Conservation (phyloP, 2,888 invertebrate species). For the Dorcus hopei region DNA sequence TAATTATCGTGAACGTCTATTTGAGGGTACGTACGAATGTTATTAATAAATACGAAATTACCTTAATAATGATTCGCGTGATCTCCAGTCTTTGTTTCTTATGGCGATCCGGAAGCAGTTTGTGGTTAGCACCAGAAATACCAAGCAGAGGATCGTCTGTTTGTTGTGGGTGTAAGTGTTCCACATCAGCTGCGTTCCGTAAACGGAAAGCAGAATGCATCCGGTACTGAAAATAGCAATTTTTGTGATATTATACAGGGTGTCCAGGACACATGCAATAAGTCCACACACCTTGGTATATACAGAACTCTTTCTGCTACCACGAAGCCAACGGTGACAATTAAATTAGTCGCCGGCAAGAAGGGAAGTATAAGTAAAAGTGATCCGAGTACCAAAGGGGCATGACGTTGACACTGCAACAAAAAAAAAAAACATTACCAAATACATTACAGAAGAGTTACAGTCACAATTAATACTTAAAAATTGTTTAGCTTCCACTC, state of each 20-base stretch:
- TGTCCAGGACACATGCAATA: too few relatives aligned
- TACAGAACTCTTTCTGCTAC: conserved; percentile 86
- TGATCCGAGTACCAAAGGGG: conserved; percentile 65
- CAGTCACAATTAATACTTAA: too few relatives aligned
- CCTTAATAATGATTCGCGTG: conserved; percentile 74
- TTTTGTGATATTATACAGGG: not conserved
- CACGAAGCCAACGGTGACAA: conserved; percentile 78
- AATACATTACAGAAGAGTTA: too few relatives aligned
- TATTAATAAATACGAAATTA: conserved; percentile 37
- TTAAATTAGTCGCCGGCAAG: conserved; percentile 80
- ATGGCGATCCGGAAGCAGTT: conserved; percentile 66
- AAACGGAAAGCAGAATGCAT: conserved; percentile 71
- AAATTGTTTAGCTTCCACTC: too few relatives aligned
- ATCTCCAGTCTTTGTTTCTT: conserved; percentile 75
- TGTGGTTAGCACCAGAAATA: conserved; percentile 59
- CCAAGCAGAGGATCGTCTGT: conserved; percentile 52
- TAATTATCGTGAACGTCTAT: too few relatives aligned
- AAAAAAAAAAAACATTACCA: not conserved
- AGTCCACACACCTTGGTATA: conserved; percentile 67
- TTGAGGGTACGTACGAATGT: too few relatives aligned
- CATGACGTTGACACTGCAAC: conserved; percentile 64
- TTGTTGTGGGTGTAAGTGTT: conserved; percentile 51
- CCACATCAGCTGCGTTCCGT: conserved; percentile 70
- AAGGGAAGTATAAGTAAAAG: conserved; percentile 77
- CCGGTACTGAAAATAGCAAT: conserved; percentile 65